Percentiles rank a stretch among this genome's conserved stretches.
phyloP scores from a whole-genome alignment of 1,140 invertebrate genomes.

The Tenebrio molitor region DNA sequence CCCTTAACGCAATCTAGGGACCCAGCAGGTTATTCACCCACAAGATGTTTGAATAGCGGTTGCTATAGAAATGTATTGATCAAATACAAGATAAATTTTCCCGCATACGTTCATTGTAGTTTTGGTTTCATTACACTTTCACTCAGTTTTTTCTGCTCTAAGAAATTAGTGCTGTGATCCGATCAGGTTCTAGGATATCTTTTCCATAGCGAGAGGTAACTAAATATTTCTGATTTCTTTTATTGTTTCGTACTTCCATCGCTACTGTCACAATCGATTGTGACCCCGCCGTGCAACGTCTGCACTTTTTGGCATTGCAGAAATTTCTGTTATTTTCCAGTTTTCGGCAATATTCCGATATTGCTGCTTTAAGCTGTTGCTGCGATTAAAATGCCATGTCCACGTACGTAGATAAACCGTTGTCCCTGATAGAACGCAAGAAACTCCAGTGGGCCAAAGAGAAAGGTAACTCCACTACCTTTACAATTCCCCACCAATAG shows the following conservation, averaged over 20 bases:
- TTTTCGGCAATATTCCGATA: constrained; percentile 41
- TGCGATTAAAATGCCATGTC: constrained; percentile 53
- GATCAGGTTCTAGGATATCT: too few species aligned
- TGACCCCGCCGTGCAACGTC: not conserved
- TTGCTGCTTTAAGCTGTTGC: constrained; percentile 15
- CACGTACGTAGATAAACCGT: constrained; percentile 53
- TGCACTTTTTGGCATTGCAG: constrained; percentile 22
- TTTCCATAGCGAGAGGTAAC: too few species aligned
- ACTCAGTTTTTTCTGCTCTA: not conserved
- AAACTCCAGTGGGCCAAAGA: constrained; percentile 82
- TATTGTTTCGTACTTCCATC: too few species aligned
- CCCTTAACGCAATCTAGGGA: too few species aligned
- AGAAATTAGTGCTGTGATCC: constrained; percentile 5
- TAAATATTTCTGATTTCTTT: too few species aligned
- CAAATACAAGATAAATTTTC: constrained; percentile 59
- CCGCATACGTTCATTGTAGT: constrained; percentile 49
- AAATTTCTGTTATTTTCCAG: constrained; percentile 31
- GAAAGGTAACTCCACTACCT: constrained; percentile 73
- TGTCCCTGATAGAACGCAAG: constrained; percentile 79
- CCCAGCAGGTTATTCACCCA: constrained; percentile 58
- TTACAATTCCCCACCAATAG: constrained; percentile 12
- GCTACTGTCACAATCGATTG: too few species aligned
- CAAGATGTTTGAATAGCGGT: constrained; percentile 58
- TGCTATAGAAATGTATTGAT: constrained; percentile 58
- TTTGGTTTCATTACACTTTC: constrained; percentile 51